Base-by-base conservation (phyloP, 2,113 vertebrate species). In the Melanotaenia duboulayi region DNA sequence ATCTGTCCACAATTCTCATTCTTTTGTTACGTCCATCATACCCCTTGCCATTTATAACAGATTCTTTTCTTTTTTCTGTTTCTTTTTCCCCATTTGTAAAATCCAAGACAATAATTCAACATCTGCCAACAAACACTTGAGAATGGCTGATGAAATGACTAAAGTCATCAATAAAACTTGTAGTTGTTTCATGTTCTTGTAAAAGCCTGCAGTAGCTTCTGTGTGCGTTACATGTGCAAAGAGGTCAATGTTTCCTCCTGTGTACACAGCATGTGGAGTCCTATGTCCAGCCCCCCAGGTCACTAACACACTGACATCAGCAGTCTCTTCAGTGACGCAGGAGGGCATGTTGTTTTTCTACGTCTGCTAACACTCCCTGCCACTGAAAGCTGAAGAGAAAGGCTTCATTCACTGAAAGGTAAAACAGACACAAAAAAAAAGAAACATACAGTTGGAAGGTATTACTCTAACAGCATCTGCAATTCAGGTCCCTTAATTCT, bases 301-400 rank as follows among this genome's bases (percentile, higher is more conserved):
- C 80, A 74, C 56, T 82, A 78, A 78, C 80, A 76, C 60, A 71
- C 77, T 85, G 85, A 87, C 80, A 78, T 87, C 88, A 87, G 86
- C 74, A 11, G 68, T 58, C 58, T 65, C 55, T 55, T 59, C 4
- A 10, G 50, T 89, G 88, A 90, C 73, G 76, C 82, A 86, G 54
- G 46, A 56, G 55, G 24, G 62, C 65, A 64, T 75, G 88, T 61
- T 87, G 84, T 86, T 90, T 85, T 90, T 78, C 69, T 71, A 25
- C 72, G 74, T n/a, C 61, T 32, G 35, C 52, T 50, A 46, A 83
- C 54, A 79, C 71, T 67, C 63, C 1, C 37, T 0, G 0, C 42
- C 54, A 57, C 57, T 61, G 62, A 74, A 71, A 80, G 74, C 48
- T 4, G 2, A 25, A 48, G 25, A 77, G 65, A 84, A 81, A 81